Evolutionary conservation across 2,113 vertebrate species (phyloP), one percentile per base, ranked within the genome.

Genomic region (Diphyllodes magnificus): DNA sequence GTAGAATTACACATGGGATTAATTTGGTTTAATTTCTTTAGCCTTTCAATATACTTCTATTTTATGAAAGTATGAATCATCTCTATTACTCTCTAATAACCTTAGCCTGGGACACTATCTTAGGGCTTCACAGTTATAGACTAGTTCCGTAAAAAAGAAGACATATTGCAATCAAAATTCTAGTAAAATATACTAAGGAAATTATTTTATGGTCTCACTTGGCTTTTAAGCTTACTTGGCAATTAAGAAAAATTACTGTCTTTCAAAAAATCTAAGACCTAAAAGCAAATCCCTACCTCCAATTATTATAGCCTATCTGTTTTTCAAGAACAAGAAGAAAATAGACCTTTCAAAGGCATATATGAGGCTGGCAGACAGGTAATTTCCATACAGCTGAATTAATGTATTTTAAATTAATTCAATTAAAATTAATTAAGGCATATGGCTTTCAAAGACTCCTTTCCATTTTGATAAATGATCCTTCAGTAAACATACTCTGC

Each of bases 21-120:
- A 33, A 82, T 92, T 93, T 85, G 15, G 42, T 73, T 94, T 94
- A 85, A 79, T 91, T 85, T 92, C 59, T 86, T 91, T 72, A 86
- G 45, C 61, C n/a, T 92, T 93, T 93, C 80, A 84, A 35, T 82
- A 91, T 81, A 71, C 31, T 89, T 80, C 72, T 78, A 19, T 86
- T 92, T 95, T 80, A 95, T 90, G 81, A 77, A 94, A 82, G 54
- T 78, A 91, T 91, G 83, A 91, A 93, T 84, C 78, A 84, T 81
- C 25, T 91, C 45, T 69, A 81, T 88, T 83, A 92, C 35, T 21
- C 40, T 77, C 72, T 65, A 47, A 30, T 69, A 78, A 21, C 18
- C 61, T 73, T 42, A 78, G 50, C 40, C 54, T 50, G 57, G 44
- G 39, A 71, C 47, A 75, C 54, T 50, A 20, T 47, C 49, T 64